Evolutionary conservation across 2,797 vertebrate genomes (phyloP), one percentile per base, ranked within the genome.

Genomic region (Sebastolobus altivelis): DNA sequence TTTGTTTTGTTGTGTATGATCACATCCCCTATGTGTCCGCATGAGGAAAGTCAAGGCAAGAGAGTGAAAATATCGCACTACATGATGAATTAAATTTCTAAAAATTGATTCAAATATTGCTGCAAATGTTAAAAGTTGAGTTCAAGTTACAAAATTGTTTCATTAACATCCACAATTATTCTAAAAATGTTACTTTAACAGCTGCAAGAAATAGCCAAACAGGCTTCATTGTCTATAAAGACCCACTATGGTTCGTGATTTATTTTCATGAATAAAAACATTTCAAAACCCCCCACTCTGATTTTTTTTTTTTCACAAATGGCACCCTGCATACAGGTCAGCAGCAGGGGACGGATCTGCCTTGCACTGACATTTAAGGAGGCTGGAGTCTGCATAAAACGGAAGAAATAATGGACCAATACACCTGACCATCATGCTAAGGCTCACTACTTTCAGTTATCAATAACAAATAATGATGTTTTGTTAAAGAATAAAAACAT

Each of bases 321-420:
- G 11, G 6, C 61, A 63, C 61, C 61, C 35, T 73, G 60, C 65
- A 82, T 25, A 25, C 16, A 13, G 75, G 75, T 69, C 52, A 79
- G 80, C 52, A 79, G 82, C 16, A 38, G 31, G 37, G 60, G 52
- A 55, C 49, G 33, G 8, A 66, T 60, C 14, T 61, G 72, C 49
- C 55, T 37, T 43, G 55, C 35, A 6, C 13, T 77, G 68, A 69
- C 33, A 73, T 79, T 82, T 82, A 83, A 83, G 2, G 11, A 49
- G 35, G 37, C 25, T 78, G 46, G n/a, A 16, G 49, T 43, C 52
- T 71, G 79, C 63, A 65, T 71, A 65, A 70, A 84, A 78, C 13
- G 13, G 49, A 72, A 59, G 33, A 74, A 75, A 75, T 58, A 46
- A 79, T 20, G 12, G 3, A 77, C 52, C 40, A 33, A n/a, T 11